Conservation (phyloP, 2,797 vertebrate genomes). For the Carduelis carduelis region DNA sequence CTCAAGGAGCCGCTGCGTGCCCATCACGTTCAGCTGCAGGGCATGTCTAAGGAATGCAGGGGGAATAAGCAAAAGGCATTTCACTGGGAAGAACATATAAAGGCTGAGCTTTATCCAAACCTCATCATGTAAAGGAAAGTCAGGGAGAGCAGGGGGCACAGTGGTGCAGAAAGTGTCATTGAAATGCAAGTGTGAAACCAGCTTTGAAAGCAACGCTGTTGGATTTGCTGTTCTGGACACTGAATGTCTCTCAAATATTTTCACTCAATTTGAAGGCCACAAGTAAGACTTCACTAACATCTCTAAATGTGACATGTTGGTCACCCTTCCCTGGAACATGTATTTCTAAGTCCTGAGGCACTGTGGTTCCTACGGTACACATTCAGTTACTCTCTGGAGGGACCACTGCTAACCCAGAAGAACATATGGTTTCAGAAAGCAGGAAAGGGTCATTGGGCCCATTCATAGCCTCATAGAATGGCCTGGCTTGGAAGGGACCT, state of each 20-base stretch:
- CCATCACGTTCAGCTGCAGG: conserved; percentile 89
- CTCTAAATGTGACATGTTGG: neutral
- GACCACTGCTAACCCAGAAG: neutral
- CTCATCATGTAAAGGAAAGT: neutral
- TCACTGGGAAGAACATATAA: neutral
- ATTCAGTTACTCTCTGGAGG: neutral
- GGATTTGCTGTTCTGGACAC: neutral
- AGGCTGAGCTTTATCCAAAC: neutral
- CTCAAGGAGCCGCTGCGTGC: conserved; percentile 88
- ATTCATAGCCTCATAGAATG: neutral
- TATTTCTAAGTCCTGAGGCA: neutral
- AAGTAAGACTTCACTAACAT: neutral
- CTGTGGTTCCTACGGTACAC: neutral
- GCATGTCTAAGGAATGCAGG: conserved; percentile 77
- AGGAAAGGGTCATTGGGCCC: neutral
- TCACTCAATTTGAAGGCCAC: neutral
- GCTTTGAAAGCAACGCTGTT: neutral
- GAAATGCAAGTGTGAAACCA: neutral
- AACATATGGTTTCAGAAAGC: neutral
- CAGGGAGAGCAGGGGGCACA: neutral
- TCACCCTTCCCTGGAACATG: neutral
- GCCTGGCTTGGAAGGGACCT: neutral
- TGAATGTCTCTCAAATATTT: neutral
- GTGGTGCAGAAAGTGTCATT: neutral
- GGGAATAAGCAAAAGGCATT: neutral